phyloP scores from a whole-genome alignment of 1,140 invertebrate genomes.

The Parapsyche elsis region DNA sequence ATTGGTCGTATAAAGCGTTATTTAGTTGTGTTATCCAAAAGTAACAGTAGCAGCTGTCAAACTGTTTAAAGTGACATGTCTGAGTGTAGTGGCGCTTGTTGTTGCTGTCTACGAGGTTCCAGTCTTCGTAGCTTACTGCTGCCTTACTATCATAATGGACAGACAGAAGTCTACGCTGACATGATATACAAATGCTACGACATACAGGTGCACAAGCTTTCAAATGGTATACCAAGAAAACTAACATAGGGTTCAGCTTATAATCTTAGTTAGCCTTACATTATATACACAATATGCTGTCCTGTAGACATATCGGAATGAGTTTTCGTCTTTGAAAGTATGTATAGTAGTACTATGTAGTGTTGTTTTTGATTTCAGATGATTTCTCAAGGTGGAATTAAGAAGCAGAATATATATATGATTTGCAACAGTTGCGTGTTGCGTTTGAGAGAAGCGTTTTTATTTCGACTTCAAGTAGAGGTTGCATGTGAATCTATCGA shows the following conservation, averaged over 20 bases:
- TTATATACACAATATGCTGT: background rate
- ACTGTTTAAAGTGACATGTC: no score
- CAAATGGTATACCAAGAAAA: background rate
- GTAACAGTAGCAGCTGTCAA: no score
- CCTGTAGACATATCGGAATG: background rate
- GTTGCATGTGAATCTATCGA: background rate
- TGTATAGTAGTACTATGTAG: background rate
- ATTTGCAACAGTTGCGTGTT: background rate
- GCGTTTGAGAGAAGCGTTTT: background rate
- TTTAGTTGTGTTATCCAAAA: no score
- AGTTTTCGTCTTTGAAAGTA: background rate
- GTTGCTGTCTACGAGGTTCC: background rate
- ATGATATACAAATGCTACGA: background rate
- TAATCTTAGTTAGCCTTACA: no score
- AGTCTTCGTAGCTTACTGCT: background rate
- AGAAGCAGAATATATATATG: background rate
- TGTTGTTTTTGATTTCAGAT: background rate
- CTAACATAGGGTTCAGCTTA: background rate
- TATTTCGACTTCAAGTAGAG: background rate
- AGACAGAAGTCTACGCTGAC: background rate
- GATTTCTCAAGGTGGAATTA: background rate
- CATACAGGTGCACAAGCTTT: background rate
- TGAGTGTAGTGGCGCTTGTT: background rate
- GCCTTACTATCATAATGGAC: background rate
- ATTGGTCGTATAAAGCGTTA: no score